Evolutionary conservation across 2,797 vertebrate genomes (phyloP).

Genomic region (Lycodopsis pacificus): DNA sequence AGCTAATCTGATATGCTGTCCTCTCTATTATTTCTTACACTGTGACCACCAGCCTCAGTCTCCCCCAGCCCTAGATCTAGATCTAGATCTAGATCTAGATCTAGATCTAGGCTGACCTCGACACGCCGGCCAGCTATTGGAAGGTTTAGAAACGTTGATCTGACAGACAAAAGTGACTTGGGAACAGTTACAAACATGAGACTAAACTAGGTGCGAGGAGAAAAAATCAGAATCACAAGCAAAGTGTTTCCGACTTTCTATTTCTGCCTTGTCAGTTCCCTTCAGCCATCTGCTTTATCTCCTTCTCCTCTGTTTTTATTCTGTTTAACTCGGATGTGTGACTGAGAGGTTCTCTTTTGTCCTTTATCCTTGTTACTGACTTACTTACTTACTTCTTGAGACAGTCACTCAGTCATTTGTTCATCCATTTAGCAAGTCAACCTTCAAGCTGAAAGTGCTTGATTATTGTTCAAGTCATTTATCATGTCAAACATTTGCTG

Average conservation of each 20-base stretch:
- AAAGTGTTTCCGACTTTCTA: slow-evolving; percentile 18
- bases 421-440: slow-evolving; percentile 6
- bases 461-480: not conserved
- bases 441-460: not conserved
- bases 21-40: slow-evolving; percentile 59
- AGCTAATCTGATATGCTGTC: slow-evolving; percentile 50
- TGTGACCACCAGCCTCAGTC: slow-evolving; percentile 28
- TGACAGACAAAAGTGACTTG: slow-evolving; percentile 26
- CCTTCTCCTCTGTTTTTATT: not conserved
- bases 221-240: slow-evolving; percentile 36
- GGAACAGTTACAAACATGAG: slow-evolving; percentile 28
- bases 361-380: slow-evolving; percentile 25
- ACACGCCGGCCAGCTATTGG: slow-evolving; percentile 25
- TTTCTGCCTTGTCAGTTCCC: slow-evolving; percentile 35
- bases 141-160: slow-evolving; percentile 27
- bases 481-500: not conserved
- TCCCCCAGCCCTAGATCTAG: slow-evolving; percentile 36
- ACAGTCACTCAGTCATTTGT: slow-evolving; percentile 10
- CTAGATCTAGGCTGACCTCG: slow-evolving; percentile 46
- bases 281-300: slow-evolving; percentile 39
- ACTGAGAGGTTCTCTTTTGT: slow-evolving; percentile 20
- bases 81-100: slow-evolving; percentile 29
- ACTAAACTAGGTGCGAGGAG: slow-evolving; percentile 3
- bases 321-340: slow-evolving; percentile 21
- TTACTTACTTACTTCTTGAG: not conserved